A percentile compares a stretch with the other conserved stretches of the same genome.
Conservation (phyloP, 2,113 vertebrate species). For the Protobothrops mucrosquamatus region DNA sequence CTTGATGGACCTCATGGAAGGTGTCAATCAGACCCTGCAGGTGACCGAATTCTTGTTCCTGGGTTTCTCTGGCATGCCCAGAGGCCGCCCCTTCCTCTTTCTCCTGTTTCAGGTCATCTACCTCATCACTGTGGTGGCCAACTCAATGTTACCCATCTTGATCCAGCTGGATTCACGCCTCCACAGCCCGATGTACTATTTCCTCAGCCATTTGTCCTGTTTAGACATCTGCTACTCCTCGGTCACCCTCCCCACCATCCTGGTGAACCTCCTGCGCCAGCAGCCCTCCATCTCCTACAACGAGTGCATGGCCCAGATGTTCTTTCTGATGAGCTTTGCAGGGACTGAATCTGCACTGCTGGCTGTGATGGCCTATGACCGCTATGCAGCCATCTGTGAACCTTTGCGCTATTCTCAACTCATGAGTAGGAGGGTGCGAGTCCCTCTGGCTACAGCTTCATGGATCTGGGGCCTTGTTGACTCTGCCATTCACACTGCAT, state of each 20-base stretch:
- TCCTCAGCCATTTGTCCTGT: conserved; percentile 53
- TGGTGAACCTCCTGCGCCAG: not conserved
- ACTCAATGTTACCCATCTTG: not conserved
- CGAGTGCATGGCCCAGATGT: conserved; percentile 39
- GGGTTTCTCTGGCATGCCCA: conserved; percentile 8
- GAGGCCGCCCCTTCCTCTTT: not conserved
- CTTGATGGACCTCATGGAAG: not conserved
- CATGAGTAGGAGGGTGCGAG: rapidly evolving
- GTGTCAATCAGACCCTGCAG: conserved; percentile 19
- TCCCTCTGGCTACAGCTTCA: rapidly evolving
- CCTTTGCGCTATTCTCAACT: not conserved
- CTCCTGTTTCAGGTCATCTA: conserved; percentile 38
- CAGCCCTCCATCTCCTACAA: not conserved
- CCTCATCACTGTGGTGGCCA: conserved; percentile 27
- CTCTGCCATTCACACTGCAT: not conserved
- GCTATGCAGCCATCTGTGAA: conserved; percentile 24
- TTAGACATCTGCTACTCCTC: conserved; percentile 45
- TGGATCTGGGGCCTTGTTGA: conserved; percentile 51
- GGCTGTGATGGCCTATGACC: conserved; percentile 44
- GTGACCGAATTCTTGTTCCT: conserved; percentile 19
- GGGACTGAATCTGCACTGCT: conserved; percentile 13
- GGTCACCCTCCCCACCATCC: not conserved
- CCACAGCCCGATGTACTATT: conserved; percentile 57
- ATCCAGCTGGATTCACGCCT: conserved; percentile 29
- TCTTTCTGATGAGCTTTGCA: not conserved